Base-by-base conservation (phyloP, 2,888 invertebrate genomes). In the Exephanes ischioxanthus region DNA sequence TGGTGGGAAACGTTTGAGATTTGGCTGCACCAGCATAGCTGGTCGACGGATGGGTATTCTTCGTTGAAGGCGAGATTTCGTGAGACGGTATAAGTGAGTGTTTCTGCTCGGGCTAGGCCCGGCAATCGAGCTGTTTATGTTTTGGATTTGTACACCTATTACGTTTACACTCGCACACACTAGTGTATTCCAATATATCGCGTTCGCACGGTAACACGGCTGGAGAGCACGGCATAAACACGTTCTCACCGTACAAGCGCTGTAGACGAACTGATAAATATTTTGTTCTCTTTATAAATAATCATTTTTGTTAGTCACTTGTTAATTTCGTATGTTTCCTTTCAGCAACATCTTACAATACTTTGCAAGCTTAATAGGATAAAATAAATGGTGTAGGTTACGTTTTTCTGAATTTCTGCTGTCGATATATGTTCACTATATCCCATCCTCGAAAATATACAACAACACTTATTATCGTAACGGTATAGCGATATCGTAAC, bases 161-260 rank as follows among this genome's bases (percentile, higher is more conserved):
- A 51, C 51, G 3, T 16, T 51, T 51, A 51, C 51, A 51, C 51
- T 51, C 16, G 51, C 51, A 0, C 16, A 51, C 9, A 51, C 51
- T 51, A 6, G 51, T 16, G 14, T 16, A 51, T 51, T 1, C 14
- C 51, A 16, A 11, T 51, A 16, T 9, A 51, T 51, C 51, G 51
- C 51, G 51, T 14, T 51, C 51, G 51, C 51, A 51, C 51, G 16
- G 51, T 51, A 51, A 16, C 16, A 51, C 51, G 51, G 51, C 51
- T 14, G 11, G 3, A 14, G 51, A 51, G 3, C 14, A 51, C 51
- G 51, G 51, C 51, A 51, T 51, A 51, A 51, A 51, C 51, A 51
- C 51, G 51, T 51, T 16, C 51, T 51, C 51, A 51, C 51, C 51
- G 51, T 51, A 51, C 51, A 16, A 51, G 51, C 51, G 51, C 51